Evolutionary conservation across 2,888 invertebrate genomes (phyloP), one percentile per base, ranked within the genome.

Genomic region (Ptilodon capucinus): DNA sequence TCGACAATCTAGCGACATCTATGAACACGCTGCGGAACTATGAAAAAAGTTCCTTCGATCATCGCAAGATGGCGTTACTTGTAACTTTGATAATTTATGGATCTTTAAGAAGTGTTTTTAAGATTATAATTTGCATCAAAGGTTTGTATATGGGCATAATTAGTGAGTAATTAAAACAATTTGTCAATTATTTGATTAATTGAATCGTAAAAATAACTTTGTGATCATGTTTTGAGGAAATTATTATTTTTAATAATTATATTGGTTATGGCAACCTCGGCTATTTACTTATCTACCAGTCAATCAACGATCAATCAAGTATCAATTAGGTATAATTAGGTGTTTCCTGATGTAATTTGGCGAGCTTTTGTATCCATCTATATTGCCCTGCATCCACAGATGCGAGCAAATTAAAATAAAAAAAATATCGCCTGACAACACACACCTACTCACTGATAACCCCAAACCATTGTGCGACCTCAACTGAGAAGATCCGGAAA

Each of bases 1-100:
- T 35, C 39, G 41, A 35, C 9, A 32, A 23, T 28, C 45, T 53
- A 68, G 51, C 66, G 84, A 67, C 88, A 86, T 85, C 87, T 85
- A 66, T 65, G 55, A 65, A 39, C n/a, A 17, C 21, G 1, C 2
- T 2, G 11, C 1, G 14, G 60, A 76, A 80, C 69, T 68, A 60
- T 25, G 6, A 28, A 14, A 21, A 39, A 76, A 74, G 71, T 83
- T 79, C 75, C 1, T 36, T 46, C 17, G 47, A 58, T 60, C 47
- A 40, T 46, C 19, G 42, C 57, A 71, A 84, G 82, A 74, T 81
- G 81, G 79, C 77, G 57, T n/a, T 60, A 72, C 57, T 38, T 16
- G 41, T 18, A 25, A 19, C 13, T 35, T 35, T 14, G 17, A 1
- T 32, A 36, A 19, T 30, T 42, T 1, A 16, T 51, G 43, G 28